These are phyloP conservation scores for Helicoverpa armigera DNA, from an alignment of 1,140 invertebrate genomes.

Conservation along the genomic window DNA sequence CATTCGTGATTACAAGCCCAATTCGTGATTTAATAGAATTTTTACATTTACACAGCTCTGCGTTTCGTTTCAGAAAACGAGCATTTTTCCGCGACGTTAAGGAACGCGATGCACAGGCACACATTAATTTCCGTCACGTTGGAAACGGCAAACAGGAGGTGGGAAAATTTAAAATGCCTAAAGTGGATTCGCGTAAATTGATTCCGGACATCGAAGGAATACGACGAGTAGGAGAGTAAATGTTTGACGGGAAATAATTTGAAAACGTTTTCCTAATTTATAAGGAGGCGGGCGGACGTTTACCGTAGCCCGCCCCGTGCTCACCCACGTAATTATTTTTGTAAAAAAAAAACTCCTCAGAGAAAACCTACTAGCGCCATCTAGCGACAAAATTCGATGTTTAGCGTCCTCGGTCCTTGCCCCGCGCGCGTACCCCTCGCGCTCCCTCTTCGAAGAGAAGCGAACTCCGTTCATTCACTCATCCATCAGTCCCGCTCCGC, in stretches of 20 bases:
- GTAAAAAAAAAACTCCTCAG: slow-evolving; percentile 46
- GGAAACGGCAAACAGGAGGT: slow-evolving; percentile 62
- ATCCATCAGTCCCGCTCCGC: slow-evolving; percentile 76
- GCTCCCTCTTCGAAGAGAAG: slow-evolving; percentile 37
- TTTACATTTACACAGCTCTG: slow-evolving; percentile 68
- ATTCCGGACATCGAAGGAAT: slow-evolving; percentile 75
- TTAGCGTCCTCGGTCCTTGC: slow-evolving; percentile 47
- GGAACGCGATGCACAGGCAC: slow-evolving; percentile 80
- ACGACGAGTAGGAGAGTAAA: slow-evolving; percentile 71
- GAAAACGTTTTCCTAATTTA: slow-evolving; percentile 78
- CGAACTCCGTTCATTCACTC: slow-evolving; percentile 70
- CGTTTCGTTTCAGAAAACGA: slow-evolving; percentile 54
- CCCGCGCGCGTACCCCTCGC: slow-evolving; percentile 50
- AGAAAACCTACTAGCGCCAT: slow-evolving; percentile 67
- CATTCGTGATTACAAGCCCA: slow-evolving; percentile 67
- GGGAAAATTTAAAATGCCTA: slow-evolving; percentile 70
- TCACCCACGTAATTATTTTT: slow-evolving; percentile 65
- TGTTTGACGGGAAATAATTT: slow-evolving; percentile 75
- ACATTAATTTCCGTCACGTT: slow-evolving; percentile 79
- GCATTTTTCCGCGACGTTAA: slow-evolving; percentile 55
- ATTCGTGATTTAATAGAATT: slow-evolving; percentile 70
- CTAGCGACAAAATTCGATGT: slow-evolving; percentile 57
- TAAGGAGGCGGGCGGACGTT: slow-evolving; percentile 59
- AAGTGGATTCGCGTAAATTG: slow-evolving; percentile 76
- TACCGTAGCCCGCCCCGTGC: slow-evolving; percentile 37